phyloP scores from a whole-genome alignment of 2,113 vertebrate genomes.

The Oncorhynchus keta region DNA sequence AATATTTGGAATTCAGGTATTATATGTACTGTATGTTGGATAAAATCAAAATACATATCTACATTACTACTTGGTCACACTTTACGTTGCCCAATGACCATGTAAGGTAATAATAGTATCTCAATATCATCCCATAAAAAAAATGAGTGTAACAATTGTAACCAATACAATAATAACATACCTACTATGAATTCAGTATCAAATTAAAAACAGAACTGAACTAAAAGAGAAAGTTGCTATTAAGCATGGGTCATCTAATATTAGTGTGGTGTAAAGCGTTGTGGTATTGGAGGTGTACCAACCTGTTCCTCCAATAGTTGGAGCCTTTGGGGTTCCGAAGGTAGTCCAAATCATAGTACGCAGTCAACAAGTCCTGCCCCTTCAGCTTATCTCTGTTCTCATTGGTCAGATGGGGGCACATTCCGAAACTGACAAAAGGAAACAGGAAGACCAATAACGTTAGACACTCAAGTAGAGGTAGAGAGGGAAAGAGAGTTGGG shows the following conservation, averaged over 20 bases:
- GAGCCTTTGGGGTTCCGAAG: conserved; percentile 65
- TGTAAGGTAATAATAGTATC: background rate
- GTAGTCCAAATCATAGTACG: conserved; percentile 73
- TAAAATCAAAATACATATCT: too few relatives aligned
- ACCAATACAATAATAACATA: background rate
- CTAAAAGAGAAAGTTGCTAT: background rate
- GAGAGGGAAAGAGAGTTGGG: background rate
- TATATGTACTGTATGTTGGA: too few relatives aligned
- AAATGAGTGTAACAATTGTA: background rate
- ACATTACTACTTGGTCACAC: too few relatives aligned
- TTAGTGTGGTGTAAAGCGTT: too few relatives aligned
- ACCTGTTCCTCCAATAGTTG: conserved; percentile 82
- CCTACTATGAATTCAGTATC: background rate
- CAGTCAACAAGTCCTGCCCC: conserved; percentile 69
- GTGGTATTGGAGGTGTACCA: background rate
- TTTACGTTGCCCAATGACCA: background rate
- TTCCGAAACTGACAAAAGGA: conserved; percentile 60
- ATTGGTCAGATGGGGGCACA: conserved; percentile 74
- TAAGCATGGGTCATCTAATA: too few relatives aligned
- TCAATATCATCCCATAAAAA: background rate
- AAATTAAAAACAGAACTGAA: background rate
- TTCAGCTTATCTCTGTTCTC: conserved; percentile 71
- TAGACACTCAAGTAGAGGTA: background rate
- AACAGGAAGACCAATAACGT: background rate
- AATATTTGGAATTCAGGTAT: too few relatives aligned